These are phyloP conservation scores for Phoebastria nigripes DNA, from an alignment of 2,797 vertebrate species.

Conservation along the genomic window DNA sequence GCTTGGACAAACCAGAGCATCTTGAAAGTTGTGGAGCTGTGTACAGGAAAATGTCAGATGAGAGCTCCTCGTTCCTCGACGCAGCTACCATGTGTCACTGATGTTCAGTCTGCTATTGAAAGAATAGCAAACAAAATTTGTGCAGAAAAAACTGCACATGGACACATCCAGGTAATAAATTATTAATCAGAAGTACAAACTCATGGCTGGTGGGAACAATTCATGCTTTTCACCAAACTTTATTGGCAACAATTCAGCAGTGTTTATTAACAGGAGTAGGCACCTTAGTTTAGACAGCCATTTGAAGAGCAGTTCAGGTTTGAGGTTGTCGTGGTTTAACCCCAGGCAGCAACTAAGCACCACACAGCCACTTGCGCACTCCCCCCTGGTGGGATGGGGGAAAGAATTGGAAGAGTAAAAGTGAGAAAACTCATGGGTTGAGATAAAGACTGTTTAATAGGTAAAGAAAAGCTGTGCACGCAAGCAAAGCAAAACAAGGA, in stretches of 20 bases:
- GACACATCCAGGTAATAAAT: not conserved
- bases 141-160: not conserved
- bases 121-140: not conserved
- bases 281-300: not conserved
- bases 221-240: not conserved
- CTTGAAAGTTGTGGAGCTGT: not conserved
- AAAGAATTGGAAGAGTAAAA: too few species aligned
- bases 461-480: too few species aligned
- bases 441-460: too few species aligned
- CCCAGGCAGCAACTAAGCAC: too few species aligned
- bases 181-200: not conserved
- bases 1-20: not conserved
- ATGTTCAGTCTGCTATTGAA: not conserved
- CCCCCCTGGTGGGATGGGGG: too few species aligned
- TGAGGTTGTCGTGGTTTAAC: not conserved
- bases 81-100: not conserved
- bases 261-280: not conserved
- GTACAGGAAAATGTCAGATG: not conserved
- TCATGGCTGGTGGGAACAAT: not conserved
- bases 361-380: too few species aligned
- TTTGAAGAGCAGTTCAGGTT: not conserved
- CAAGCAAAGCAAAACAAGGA: too few species aligned
- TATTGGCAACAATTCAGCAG: not conserved
- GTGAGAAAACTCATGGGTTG: too few species aligned
- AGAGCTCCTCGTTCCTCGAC: not conserved